These are phyloP conservation scores for Hydrozoanthus gracilis DNA, from an alignment of 92 coral and sea anemone genomes.

Conservation along the genomic window DNA sequence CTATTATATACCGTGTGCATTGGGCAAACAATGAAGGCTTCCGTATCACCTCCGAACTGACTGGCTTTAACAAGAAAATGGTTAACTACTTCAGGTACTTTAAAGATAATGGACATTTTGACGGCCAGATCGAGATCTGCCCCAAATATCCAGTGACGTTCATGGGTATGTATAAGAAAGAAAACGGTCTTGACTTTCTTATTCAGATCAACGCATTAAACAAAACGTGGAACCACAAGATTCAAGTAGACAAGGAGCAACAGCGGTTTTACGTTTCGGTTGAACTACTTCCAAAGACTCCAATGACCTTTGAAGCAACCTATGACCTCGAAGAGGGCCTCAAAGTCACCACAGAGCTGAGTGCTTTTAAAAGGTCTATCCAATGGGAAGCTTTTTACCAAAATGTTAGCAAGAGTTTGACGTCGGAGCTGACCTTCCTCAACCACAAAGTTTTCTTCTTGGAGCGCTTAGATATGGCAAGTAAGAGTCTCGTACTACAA, in stretches of 20 bases:
- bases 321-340: slow-evolving; percentile 76
- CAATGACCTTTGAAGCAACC: slow-evolving; percentile 72
- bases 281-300: slow-evolving; percentile 79
- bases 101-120: slow-evolving; percentile 60
- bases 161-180: slow-evolving; percentile 65
- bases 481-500: slow-evolving; percentile 70
- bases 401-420: slow-evolving; percentile 73
- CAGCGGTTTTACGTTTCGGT: slow-evolving; percentile 71
- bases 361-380: slow-evolving; percentile 75
- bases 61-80: slow-evolving; percentile 66
- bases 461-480: slow-evolving; percentile 72
- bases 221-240: slow-evolving; percentile 83
- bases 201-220: slow-evolving; percentile 70
- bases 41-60: slow-evolving; percentile 56
- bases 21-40: slow-evolving; percentile 74
- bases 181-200: slow-evolving; percentile 76
- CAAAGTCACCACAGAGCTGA: slow-evolving; percentile 69
- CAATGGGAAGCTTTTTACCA: slow-evolving; percentile 65
- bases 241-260: slow-evolving; percentile 58
- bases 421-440: slow-evolving; percentile 72
- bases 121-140: slow-evolving; percentile 68
- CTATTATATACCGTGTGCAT: slow-evolving; percentile 59
- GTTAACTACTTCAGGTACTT: slow-evolving; percentile 65
- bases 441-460: slow-evolving; percentile 71
- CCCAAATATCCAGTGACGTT: slow-evolving; percentile 73